These are phyloP conservation scores for Rotaria socialis DNA, from an alignment of 2,888 invertebrate genomes.

Conservation along the genomic window DNA sequence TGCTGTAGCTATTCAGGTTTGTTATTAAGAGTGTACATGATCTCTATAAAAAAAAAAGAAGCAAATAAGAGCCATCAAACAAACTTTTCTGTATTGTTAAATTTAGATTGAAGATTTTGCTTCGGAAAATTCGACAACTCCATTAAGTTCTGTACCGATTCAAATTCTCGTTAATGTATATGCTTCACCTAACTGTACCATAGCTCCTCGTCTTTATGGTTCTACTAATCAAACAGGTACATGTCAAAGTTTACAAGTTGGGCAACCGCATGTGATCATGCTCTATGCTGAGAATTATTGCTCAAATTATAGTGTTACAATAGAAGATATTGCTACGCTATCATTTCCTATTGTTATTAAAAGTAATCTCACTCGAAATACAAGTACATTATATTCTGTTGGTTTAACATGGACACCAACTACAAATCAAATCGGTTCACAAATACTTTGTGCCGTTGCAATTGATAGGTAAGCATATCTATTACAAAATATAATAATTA, in stretches of 20 bases:
- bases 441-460: constrained; percentile 21
- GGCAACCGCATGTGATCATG: background rate
- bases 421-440: background rate
- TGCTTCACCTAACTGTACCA: background rate
- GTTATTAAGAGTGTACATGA: too few relatives aligned
- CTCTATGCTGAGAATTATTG: background rate
- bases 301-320: background rate
- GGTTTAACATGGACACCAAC: background rate
- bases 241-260: background rate
- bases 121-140: background rate
- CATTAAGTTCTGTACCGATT: background rate
- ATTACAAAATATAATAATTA: too few relatives aligned
- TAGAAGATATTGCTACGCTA: background rate
- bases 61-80: too few relatives aligned
- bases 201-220: background rate
- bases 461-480: background rate
- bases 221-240: background rate
- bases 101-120: background rate
- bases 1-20: constrained; percentile 21
- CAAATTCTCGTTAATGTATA: background rate
- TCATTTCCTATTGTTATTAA: background rate
- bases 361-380: background rate
- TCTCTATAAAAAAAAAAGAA: too few relatives aligned
- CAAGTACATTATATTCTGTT: background rate
- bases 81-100: background rate